Evolutionary conservation across 2,888 invertebrate genomes (phyloP).

Genomic region (Catotricha subobsoleta): DNA sequence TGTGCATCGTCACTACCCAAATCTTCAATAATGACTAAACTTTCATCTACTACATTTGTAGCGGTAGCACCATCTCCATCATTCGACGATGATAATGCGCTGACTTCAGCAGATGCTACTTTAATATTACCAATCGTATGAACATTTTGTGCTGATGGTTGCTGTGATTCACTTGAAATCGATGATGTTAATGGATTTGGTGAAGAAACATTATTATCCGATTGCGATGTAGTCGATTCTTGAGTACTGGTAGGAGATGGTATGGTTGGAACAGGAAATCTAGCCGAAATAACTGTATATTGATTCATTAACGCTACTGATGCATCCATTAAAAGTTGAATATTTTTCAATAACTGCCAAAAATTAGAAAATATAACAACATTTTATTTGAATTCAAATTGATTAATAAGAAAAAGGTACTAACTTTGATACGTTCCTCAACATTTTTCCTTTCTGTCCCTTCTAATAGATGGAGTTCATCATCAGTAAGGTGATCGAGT

Average conservation of each 20-base stretch:
- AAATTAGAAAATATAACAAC: no score
- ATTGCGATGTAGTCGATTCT: constrained; percentile 6
- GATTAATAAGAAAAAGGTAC: not conserved
- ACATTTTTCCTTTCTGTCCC: constrained; percentile 72
- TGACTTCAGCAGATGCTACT: not conserved
- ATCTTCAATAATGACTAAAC: constrained; percentile 23
- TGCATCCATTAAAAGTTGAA: constrained; percentile 80
- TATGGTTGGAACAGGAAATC: no score
- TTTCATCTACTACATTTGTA: constrained; percentile 12
- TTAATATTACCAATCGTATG: not conserved
- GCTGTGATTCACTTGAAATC: constrained; percentile 1
- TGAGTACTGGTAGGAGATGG: constrained; percentile 25
- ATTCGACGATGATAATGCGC: not conserved
- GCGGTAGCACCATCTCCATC: not conserved
- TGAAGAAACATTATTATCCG: not conserved
- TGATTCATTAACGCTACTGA: constrained; percentile 89
- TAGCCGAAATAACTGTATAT: constrained; percentile 55
- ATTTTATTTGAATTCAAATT: no score
- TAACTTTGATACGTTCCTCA: constrained; percentile 70
- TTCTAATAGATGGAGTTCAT: constrained; percentile 77
- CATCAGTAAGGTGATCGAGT: constrained; percentile 55
- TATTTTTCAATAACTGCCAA: constrained; percentile 56
- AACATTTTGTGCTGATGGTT: not conserved
- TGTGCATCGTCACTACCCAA: constrained; percentile 23
- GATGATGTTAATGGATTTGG: constrained; percentile 6